phyloP scores from a whole-genome alignment of 2,113 vertebrate species.

The Antigone vipio region DNA sequence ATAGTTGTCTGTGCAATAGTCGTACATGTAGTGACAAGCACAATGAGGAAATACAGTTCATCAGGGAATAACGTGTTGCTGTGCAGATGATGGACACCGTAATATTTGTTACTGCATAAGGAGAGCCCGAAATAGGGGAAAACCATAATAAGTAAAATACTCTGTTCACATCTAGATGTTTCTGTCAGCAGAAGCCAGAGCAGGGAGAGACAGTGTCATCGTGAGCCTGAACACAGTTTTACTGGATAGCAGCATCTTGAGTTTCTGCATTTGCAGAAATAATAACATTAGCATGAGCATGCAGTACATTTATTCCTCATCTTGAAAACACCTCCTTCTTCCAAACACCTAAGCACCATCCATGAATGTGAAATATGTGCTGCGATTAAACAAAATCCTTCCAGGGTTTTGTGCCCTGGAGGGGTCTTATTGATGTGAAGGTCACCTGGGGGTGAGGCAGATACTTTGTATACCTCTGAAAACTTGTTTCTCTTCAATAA shows the following conservation, averaged over 20 bases:
- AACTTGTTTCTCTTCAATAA: neutral
- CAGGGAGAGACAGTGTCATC: neutral
- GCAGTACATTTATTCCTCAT: neutral
- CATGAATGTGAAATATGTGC: too few relatives aligned
- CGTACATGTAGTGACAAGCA: neutral
- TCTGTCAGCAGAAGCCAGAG: neutral
- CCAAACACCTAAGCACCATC: too few relatives aligned
- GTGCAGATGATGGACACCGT: neutral
- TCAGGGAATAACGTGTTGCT: neutral
- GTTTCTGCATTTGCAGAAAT: neutral
- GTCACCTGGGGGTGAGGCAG: neutral
- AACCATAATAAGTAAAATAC: neutral
- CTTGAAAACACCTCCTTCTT: neutral
- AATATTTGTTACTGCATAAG: neutral
- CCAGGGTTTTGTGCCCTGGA: neutral
- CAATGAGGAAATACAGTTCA: neutral
- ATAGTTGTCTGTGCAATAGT: neutral
- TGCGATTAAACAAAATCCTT: too few relatives aligned
- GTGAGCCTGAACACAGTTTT: neutral
- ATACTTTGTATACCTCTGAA: neutral
- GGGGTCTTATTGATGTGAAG: neutral
- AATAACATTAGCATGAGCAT: neutral
- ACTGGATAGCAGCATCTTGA: neutral
- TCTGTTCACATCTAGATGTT: neutral
- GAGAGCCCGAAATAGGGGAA: neutral